These are phyloP conservation scores for Apis florea DNA, from an alignment of 1,140 invertebrate species.

Conservation along the genomic window DNA sequence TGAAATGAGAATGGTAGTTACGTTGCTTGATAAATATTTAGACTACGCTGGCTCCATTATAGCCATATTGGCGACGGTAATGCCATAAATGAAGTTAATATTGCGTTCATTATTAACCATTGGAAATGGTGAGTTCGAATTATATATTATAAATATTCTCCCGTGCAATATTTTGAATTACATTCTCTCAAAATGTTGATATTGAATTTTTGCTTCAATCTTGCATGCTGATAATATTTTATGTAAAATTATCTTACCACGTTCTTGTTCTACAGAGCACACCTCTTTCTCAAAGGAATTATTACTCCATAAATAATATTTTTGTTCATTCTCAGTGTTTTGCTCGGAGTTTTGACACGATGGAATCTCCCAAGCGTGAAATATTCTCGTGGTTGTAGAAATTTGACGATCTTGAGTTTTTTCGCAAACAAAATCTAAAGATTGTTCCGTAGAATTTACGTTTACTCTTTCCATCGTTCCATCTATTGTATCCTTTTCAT, in stretches of 20 bases:
- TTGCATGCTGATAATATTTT: not conserved
- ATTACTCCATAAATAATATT: slow-evolving; percentile 42
- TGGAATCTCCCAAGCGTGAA: slow-evolving; percentile 60
- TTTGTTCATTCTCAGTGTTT: slow-evolving; percentile 33
- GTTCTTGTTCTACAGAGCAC: slow-evolving; percentile 23
- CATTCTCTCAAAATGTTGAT: not conserved
- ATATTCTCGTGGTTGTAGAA: slow-evolving; percentile 37
- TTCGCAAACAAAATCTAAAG: slow-evolving; percentile 24
- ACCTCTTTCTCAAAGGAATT: slow-evolving; percentile 34
- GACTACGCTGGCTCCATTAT: slow-evolving; percentile 59
- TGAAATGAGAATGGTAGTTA: slow-evolving; percentile 32
- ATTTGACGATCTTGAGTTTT: slow-evolving; percentile 43
- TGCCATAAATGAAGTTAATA: slow-evolving; percentile 59
- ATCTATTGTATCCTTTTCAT: slow-evolving; percentile 15
- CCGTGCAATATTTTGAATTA: not conserved
- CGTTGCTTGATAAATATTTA: slow-evolving; percentile 68
- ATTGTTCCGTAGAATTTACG: not conserved
- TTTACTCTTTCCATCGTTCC: slow-evolving; percentile 2
- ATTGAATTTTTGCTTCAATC: not conserved
- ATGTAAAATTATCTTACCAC: slow-evolving; percentile 47
- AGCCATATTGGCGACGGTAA: slow-evolving; percentile 67
- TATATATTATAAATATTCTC: too few species aligned
- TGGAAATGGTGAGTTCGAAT: too few species aligned
- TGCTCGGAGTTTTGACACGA: slow-evolving; percentile 31
- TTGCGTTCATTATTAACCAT: slow-evolving; percentile 50